Evolutionary conservation across 1,140 invertebrate genomes (phyloP), one percentile per base, ranked within the genome.

Genomic region (Drosophila saltans): DNA sequence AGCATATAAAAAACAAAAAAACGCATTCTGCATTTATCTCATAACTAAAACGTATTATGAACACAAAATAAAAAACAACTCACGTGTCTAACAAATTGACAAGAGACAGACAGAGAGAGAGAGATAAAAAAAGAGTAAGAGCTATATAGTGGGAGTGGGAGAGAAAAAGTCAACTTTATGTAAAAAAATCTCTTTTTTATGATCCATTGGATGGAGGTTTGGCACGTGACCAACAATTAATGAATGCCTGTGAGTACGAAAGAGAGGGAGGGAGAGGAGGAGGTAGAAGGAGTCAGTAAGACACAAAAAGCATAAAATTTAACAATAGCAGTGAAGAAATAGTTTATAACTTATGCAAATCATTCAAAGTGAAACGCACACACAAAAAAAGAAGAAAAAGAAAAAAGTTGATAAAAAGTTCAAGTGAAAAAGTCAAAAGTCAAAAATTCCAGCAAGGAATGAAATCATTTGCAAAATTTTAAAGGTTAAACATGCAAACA

Each of bases 201-300:
- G 21, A 62, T 40, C 39, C 59, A 64, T 62, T 45, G n/a, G 45
- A 52, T 52, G 55, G 56, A 75, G 75, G 68, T 65, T 69, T 66
- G 52, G 79, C 84, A 89, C 86, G 84, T 89, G 84, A 81, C 84
- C 67, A 60, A 55, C 66, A 83, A 89, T 84, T 75, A 78, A 89
- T 77, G 78, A 74, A 45, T 41, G 11, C 48, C 40, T 30, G 10
- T 24, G 55, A 48, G 33, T 8, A 45, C 6, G 24, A 39, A 8
- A 10, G 26, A 43, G 24, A 9, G 48, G 24, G 8, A 0, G 16
- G 24, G 36, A 40, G 16, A 45, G 45, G 16, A 16, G 16, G 16
- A 30, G 28, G 28, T 30, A 30, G 28, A 30, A 45, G 43, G 11
- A 68, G 52, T 41, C 24, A 72, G 68, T 39, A 16, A 75, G 58